These are phyloP conservation scores for Leptinotarsa rubiginosa DNA, from an alignment of 2,888 invertebrate genomes.

Conservation along the genomic window DNA sequence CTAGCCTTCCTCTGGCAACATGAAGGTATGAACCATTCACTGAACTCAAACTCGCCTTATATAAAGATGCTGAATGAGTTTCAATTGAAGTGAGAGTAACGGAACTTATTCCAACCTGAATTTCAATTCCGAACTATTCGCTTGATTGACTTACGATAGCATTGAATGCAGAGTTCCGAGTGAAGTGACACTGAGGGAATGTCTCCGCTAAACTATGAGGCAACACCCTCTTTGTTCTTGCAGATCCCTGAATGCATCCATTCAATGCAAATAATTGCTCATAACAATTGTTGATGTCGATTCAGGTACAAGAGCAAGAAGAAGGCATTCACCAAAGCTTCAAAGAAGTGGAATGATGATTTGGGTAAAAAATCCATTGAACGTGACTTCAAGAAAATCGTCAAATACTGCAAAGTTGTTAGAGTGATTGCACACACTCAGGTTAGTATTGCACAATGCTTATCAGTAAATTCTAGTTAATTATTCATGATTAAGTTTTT, in stretches of 20 bases:
- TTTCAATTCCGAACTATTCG: conserved; percentile 27
- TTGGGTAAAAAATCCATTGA: conserved; percentile 97
- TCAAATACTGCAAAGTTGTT: conserved; percentile 97
- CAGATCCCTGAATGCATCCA: conserved; percentile 40
- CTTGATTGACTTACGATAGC: conserved; percentile 43
- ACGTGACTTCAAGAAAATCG: conserved; percentile 95
- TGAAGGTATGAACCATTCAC: conserved; percentile 70
- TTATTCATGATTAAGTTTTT: not conserved
- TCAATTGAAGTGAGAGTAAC: too few relatives aligned
- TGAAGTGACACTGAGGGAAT: conserved; percentile 59
- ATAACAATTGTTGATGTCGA: conserved; percentile 13
- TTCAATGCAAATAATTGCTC: too few relatives aligned
- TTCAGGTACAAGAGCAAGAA: conserved; percentile 99
- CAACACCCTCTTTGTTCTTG: conserved; percentile 68
- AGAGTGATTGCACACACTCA: conserved; percentile 98
- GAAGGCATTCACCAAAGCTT: conserved; percentile 99
- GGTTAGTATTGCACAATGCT: conserved; percentile 69
- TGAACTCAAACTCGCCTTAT: conserved; percentile 28
- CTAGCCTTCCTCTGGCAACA: conserved; percentile 79
- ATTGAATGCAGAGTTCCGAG: conserved; percentile 44
- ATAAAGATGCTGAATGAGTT: too few relatives aligned
- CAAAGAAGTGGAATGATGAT: conserved; percentile 99
- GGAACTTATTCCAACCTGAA: too few relatives aligned
- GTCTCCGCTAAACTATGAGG: conserved; percentile 84
- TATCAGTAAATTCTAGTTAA: not conserved